These are phyloP conservation scores for Asteroscopus sphinx DNA, from an alignment of 2,888 invertebrate species.

Conservation along the genomic window DNA sequence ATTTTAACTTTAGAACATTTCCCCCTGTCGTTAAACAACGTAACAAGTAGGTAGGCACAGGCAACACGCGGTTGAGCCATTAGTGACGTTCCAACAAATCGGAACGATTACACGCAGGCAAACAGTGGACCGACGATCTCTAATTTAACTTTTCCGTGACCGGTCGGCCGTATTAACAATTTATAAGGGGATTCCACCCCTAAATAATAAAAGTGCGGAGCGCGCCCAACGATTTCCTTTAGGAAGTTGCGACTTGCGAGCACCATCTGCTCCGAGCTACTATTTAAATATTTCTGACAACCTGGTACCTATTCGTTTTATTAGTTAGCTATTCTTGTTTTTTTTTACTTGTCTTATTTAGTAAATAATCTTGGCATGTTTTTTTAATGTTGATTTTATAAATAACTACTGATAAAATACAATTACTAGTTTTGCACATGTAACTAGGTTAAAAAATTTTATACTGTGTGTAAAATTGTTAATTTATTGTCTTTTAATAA, in stretches of 20 bases:
- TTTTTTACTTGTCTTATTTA: too few relatives aligned
- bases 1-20: slow-evolving; percentile 28
- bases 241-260: slow-evolving; percentile 63
- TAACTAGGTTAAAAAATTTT: too few relatives aligned
- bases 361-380: too few relatives aligned
- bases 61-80: slow-evolving; percentile 60
- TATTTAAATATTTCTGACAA: slow-evolving; percentile 73
- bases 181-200: slow-evolving; percentile 81
- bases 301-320: slow-evolving; percentile 66
- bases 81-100: slow-evolving; percentile 74
- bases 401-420: too few relatives aligned
- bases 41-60: slow-evolving; percentile 49
- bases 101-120: slow-evolving; percentile 73
- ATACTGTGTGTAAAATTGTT: too few relatives aligned
- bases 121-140: slow-evolving; percentile 70
- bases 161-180: slow-evolving; percentile 74
- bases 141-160: slow-evolving; percentile 85
- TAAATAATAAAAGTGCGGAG: slow-evolving; percentile 81
- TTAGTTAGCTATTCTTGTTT: slow-evolving; percentile 43
- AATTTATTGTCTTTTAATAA: too few relatives aligned
- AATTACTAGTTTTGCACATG: too few relatives aligned
- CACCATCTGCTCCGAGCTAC: slow-evolving; percentile 68
- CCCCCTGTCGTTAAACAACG: slow-evolving; percentile 51
- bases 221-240: slow-evolving; percentile 76
- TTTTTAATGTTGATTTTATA: too few relatives aligned